Evolutionary conservation across 2,888 invertebrate genomes (phyloP), one percentile per base, ranked within the genome.

Genomic region (Sphecodes monilicornis): DNA sequence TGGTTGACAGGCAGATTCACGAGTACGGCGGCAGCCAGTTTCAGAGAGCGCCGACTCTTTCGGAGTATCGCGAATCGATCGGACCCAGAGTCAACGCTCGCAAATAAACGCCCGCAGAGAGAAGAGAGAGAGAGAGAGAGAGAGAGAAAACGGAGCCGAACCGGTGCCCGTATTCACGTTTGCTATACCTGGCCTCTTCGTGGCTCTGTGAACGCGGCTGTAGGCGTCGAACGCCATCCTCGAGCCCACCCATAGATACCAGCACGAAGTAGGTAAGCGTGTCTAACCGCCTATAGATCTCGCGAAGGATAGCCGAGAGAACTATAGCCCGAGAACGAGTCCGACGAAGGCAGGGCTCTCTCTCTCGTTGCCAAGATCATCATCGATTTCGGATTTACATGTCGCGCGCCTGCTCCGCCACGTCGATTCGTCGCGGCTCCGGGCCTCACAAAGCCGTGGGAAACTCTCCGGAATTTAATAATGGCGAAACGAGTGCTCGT

Each of bases 31-130:
- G 82, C 75, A 79, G 69, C 73, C 73, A 74, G 83, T 70, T 43
- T 29, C 39, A 43, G 68, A 82, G 85, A 85, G 81, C 73, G 74
- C 73, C 78, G 85, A 85, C 71, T 74, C 76, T 86, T 81, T 83
- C 75, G 69, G 82, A 82, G 88, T 90, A 91, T 91, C 90, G 89
- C 88, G 90, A 91, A 92, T 92, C 90, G 91, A 92, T 92, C 90
- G 86, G 88, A 86, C 68, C 86, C 88, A 88, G 92, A 90, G 90
- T 88, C 90, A 89, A n/a, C 90, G 90, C 90, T 91, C 88, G 89
- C 89, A 88, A 92, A 91, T 88, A 89, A 85, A 87, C 86, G 87
- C 83, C 85, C 72, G 81, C 82, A 80, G 82, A 84, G 89, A 68
- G 50, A 76, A 22, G 22, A 50, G 10, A 50, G 8, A 39, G 8